phyloP scores from a whole-genome alignment of 2,113 vertebrate species.

The Labrus mixtus region DNA sequence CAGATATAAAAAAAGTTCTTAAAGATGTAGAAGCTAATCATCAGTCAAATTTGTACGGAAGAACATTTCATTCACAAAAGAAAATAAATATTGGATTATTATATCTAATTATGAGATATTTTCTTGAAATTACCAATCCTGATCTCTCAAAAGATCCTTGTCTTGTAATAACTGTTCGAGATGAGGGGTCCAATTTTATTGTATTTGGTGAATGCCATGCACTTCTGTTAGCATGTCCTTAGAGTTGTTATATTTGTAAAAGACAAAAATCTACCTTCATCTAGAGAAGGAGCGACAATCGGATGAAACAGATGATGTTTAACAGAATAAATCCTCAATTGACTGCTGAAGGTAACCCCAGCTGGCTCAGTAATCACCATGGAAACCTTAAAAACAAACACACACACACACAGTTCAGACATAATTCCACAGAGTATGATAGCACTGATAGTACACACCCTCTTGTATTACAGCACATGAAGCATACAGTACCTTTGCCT shows the following conservation, averaged over 20 bases:
- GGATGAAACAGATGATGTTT: background rate
- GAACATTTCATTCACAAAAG: too few relatives aligned
- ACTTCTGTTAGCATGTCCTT: background rate
- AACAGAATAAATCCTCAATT: conserved; percentile 9
- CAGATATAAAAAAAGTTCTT: background rate
- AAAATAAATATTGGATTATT: too few relatives aligned
- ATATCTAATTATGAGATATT: too few relatives aligned
- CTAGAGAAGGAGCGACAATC: conserved; percentile 61
- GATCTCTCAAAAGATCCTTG: too few relatives aligned
- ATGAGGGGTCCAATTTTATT: too few relatives aligned
- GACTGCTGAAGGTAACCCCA: conserved; percentile 63
- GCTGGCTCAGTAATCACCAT: conserved; percentile 57
- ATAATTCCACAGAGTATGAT: background rate
- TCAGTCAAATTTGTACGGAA: too few relatives aligned
- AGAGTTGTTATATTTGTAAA: background rate
- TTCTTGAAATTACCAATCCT: too few relatives aligned
- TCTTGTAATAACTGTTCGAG: too few relatives aligned
- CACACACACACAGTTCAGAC: conserved; percentile 1
- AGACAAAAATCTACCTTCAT: conserved; percentile 62
- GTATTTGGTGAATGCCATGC: too few relatives aligned
- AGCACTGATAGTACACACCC: background rate
- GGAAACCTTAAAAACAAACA: conserved; percentile 58
- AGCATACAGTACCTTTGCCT: conserved; percentile 58
- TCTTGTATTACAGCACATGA: background rate
- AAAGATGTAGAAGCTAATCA: too few relatives aligned